phyloP scores from a whole-genome alignment of 2,888 invertebrate genomes.

The Chloroclysta siterata region DNA sequence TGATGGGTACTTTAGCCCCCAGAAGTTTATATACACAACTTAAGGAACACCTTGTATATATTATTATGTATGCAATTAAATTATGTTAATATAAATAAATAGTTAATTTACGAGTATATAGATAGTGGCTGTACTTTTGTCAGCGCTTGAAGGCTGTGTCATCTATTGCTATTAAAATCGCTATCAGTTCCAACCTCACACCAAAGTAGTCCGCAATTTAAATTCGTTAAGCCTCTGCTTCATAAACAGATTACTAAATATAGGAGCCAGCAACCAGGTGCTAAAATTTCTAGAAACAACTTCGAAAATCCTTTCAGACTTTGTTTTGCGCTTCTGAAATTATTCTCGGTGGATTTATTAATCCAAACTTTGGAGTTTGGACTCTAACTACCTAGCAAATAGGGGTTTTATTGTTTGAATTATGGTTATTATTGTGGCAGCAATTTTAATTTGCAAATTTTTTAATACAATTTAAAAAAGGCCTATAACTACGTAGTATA shows the following conservation, averaged over 20 bases:
- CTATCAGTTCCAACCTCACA: slow-evolving; percentile 12
- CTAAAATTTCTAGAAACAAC: slow-evolving; percentile 39
- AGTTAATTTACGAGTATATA: too few species aligned
- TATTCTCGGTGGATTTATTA: slow-evolving; percentile 30
- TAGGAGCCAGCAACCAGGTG: slow-evolving; percentile 36
- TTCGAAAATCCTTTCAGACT: slow-evolving; percentile 39
- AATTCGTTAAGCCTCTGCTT: slow-evolving; percentile 31
- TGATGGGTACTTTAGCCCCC: too few species aligned
- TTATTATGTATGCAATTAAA: too few species aligned
- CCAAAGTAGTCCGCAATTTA: slow-evolving; percentile 27
- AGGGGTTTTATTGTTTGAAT: neutral
- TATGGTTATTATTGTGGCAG: neutral
- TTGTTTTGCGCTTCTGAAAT: slow-evolving; percentile 37
- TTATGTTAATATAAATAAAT: too few species aligned
- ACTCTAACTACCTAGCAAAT: neutral
- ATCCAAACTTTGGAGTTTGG: slow-evolving; percentile 19
- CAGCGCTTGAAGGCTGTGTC: too few species aligned
- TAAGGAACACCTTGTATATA: too few species aligned
- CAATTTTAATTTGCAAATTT: too few species aligned
- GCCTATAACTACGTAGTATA: too few species aligned
- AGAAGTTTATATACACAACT: too few species aligned
- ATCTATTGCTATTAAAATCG: neutral
- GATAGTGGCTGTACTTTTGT: too few species aligned
- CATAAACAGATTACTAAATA: slow-evolving; percentile 41
- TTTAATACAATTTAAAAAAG: too few species aligned